Evolutionary conservation across 2,113 vertebrate species (phyloP).

Genomic region (Mugil cephalus): DNA sequence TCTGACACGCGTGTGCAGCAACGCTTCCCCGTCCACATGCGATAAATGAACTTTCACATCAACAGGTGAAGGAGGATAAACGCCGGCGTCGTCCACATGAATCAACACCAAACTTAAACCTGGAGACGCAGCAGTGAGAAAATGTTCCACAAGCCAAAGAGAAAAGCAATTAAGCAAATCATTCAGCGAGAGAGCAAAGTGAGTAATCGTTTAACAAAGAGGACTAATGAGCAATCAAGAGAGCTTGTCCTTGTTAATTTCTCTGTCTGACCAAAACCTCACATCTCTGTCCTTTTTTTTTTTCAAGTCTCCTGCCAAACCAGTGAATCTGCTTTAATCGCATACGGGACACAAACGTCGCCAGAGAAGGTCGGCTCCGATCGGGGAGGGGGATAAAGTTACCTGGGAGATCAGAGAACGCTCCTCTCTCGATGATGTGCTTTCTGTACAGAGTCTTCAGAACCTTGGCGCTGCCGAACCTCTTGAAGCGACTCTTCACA

Average conservation of each 20-base stretch:
- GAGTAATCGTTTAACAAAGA: constrained; percentile 48
- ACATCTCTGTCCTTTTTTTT: not conserved
- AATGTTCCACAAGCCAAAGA: not conserved
- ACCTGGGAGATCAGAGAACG: constrained; percentile 89
- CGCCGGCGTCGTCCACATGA: not conserved
- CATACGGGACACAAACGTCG: constrained; percentile 6
- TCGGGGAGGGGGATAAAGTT: constrained; percentile 31
- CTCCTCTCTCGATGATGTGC: constrained; percentile 90
- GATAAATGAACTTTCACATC: too few relatives aligned
- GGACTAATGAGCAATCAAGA: constrained; percentile 55
- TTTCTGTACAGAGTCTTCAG: constrained; percentile 95
- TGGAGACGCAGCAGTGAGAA: constrained; percentile 6
- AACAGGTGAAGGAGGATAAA: not conserved
- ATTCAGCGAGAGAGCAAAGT: not conserved
- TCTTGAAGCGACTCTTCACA: constrained; percentile 97
- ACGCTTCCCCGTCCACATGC: too few relatives aligned
- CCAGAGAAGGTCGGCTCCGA: not conserved
- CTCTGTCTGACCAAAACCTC: constrained; percentile 5
- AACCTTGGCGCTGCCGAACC: constrained; percentile 98
- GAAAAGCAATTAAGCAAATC: constrained; percentile 34
- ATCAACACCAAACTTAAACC: not conserved
- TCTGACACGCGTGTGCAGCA: not conserved
- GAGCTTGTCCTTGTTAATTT: constrained; percentile 8
- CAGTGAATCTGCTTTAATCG: not conserved
- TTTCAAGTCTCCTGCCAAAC: constrained; percentile 12